Percentiles rank a stretch among this genome's conserved stretches.
These are phyloP conservation scores for Pachypsylla venusta DNA, from an alignment of 1,140 invertebrate species.

Conservation along the genomic window DNA sequence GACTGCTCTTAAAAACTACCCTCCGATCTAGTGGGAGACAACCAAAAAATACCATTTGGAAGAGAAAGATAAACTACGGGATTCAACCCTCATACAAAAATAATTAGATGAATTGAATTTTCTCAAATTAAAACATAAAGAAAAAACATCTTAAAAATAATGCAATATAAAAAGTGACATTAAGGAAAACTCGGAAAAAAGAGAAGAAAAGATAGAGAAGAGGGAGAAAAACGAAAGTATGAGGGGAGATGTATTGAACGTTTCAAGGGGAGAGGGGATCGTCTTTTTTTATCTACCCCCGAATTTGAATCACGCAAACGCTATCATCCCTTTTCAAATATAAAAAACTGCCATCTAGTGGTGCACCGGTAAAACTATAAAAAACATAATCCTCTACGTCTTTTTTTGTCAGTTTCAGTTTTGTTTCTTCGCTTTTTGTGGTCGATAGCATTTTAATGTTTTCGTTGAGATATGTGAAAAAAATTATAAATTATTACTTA, in stretches of 20 bases:
- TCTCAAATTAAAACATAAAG: constrained; percentile 10
- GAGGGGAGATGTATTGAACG: constrained; percentile 9
- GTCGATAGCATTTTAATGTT: no score
- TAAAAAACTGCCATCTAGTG: neutral
- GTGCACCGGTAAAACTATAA: neutral
- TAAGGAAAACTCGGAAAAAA: no score
- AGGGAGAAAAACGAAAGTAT: constrained; percentile 7
- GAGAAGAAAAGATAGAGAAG: no score
- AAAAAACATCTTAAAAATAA: constrained; percentile 9
- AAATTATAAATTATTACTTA: no score
- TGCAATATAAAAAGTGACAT: constrained; percentile 10
- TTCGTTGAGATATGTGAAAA: no score
- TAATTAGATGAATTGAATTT: constrained; percentile 8
- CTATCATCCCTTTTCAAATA: neutral
- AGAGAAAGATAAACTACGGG: no score
- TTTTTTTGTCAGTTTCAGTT: neutral
- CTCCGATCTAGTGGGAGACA: no score
- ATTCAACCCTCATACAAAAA: neutral
- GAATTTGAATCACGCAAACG: neutral
- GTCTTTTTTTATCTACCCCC: neutral
- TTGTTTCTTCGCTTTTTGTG: neutral
- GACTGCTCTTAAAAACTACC: no score
- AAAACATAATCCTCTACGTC: neutral
- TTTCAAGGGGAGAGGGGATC: neutral
- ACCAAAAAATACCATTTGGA: no score